Evolutionary conservation across 2,888 invertebrate species (phyloP), one percentile per base, ranked within the genome.

Genomic region (Sycophila texana): DNA sequence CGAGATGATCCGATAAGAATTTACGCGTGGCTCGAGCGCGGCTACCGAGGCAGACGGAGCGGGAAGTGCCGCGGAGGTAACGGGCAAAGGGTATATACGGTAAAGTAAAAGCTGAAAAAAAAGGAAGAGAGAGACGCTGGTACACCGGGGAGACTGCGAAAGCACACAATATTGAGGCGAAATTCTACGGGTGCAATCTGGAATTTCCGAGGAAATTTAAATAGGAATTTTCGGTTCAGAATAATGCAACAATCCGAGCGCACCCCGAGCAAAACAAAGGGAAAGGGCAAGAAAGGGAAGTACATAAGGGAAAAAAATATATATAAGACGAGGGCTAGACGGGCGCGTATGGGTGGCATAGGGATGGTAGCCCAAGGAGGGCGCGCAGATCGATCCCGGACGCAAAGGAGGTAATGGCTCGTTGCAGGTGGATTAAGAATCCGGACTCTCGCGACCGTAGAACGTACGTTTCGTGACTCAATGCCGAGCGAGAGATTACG

Each of bases 401-500:
- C 53, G 26, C 22, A 22, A 13, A 14, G 60, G 20, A n/a, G 39
- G 22, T 47, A 74, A 76, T 70, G 77, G 77, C 67, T 71, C 39
- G 16, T 68, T 80, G 79, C 76, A 80, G 79, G 83, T 80, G 77
- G 81, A 81, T 80, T 74, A 82, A 82, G 82, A 84, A 84, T 83
- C 82, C 67, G 82, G 81, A 80, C 82, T 83, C 86, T 85, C 87
- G 86, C 85, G 87, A 86, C 85, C 83, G 80, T 82, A 78, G 82
- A 80, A 81, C 85, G 83, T 60, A 63, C 71, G 55, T 81, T 86
- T 86, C 85, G 86, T 86, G 87, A 87, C 85, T 86, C 83, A 84
- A 82, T 84, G 83, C 84, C 82, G 84, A 85, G 83, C 83, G 83
- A 85, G 86, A 87, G 87, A 87, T 86, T 86, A 85, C 82, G 84